Base-by-base conservation (phyloP, 2,888 invertebrate genomes). In the Lathronympha strigana region DNA sequence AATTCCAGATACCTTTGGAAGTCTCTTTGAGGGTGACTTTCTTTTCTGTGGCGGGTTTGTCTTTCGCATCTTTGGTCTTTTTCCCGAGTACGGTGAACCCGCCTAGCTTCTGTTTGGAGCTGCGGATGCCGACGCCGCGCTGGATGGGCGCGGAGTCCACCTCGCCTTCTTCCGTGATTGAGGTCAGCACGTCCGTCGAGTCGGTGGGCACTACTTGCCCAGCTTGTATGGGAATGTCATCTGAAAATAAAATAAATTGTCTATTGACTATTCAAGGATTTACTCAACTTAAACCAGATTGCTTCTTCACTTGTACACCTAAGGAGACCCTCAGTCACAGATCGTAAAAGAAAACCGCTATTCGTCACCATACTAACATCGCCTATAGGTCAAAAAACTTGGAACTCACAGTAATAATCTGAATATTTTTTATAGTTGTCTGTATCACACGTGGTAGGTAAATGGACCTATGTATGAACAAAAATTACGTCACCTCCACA, bases 151-250 rank as follows among this genome's bases (percentile, higher is more conserved):
- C 81, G 70, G 86, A 76, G 49, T 92, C 90, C 62, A 93, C 77
- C 86, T 95, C 93, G 73, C 93, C 92, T 76, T 95, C 95, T 78
- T 95, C 95, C 1, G 94, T 94, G 72, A 95, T 95, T 0, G 95
- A 94, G 50, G 94, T 93, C 38, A 95, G 87, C 76, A 93, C 87
- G 67, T 92, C 92, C 47, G 92, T 92, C 1, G 92, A 91, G 63
- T 95, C 95, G 4, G 88, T 84, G 9, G 93, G 89, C 63, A 93
- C 93, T 51, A 93, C 94, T 78, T 94, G 94, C 11, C 93, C 94
- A 53, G 94, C 94, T 93, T 97, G 97, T 77, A 97, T 97, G 51
- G 97, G 97, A 89, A 97, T 97, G 87, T 97, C 97, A 92, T 97
- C 97, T 97, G 92, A 63, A 93, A 91, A 78, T 60, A 74, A 75